phyloP scores from a whole-genome alignment of 23 tunicate genomes.

The Halocynthia roretzi region DNA sequence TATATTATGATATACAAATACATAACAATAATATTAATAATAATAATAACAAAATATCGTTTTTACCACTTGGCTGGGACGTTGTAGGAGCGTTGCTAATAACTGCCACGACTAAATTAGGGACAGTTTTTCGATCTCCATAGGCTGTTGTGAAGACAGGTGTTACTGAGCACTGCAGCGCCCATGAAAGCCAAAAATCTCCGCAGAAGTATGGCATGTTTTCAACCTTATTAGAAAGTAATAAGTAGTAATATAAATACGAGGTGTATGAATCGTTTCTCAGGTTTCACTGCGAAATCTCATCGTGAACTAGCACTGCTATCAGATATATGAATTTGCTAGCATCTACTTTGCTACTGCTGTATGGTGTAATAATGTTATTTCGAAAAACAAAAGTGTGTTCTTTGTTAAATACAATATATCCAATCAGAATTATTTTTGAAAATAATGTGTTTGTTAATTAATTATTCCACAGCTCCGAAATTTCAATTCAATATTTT shows the following conservation, averaged over 20 bases:
- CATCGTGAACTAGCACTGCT: neutral
- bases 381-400: too few species aligned
- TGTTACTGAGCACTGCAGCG: conserved; percentile 42
- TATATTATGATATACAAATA: neutral
- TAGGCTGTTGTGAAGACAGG: conserved; percentile 27
- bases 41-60: neutral
- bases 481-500: too few species aligned
- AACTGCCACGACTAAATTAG: conserved; percentile 53
- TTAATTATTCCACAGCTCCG: too few species aligned
- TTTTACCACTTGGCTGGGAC: conserved; percentile 52
- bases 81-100: conserved; percentile 39
- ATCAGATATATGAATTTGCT: too few species aligned
- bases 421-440: too few species aligned
- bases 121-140: conserved; percentile 59
- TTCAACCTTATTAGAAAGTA: conserved; percentile 17
- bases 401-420: too few species aligned
- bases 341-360: too few species aligned
- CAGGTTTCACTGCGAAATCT: neutral
- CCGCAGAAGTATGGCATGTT: conserved; percentile 77
- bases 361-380: too few species aligned
- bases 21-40: too few species aligned
- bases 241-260: too few species aligned
- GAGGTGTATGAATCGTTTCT: too few species aligned
- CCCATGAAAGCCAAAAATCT: conserved; percentile 50
- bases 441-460: too few species aligned